phyloP scores from a whole-genome alignment of 2,113 vertebrate species.

The Collichthys lucidus region DNA sequence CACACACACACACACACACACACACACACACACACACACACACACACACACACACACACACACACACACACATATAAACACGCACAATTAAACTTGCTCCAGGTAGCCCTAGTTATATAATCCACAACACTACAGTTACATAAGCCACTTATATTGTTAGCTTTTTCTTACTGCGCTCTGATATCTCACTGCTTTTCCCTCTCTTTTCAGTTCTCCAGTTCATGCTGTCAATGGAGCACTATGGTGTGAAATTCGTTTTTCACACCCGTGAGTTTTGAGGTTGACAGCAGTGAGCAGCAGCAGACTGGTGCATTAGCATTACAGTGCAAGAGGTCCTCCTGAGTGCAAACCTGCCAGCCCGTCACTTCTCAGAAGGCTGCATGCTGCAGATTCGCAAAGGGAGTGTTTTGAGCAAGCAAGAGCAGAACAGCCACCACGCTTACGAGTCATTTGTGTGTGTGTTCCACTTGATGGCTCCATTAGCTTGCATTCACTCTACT shows the following conservation, averaged over 20 bases:
- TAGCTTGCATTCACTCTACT: constrained; percentile 56
- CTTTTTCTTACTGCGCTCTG: constrained; percentile 61
- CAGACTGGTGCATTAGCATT: constrained; percentile 70
- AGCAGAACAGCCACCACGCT: constrained; percentile 25
- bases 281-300: constrained; percentile 66
- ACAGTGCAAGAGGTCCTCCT: constrained; percentile 56
- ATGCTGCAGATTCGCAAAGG: constrained; percentile 20
- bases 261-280: constrained; percentile 68
- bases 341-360: constrained; percentile 46
- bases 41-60: background rate
- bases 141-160: constrained; percentile 73
- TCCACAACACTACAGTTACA: constrained; percentile 59
- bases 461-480: constrained; percentile 54
- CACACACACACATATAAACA: constrained; percentile 43
- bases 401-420: constrained; percentile 51
- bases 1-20: background rate
- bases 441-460: constrained; percentile 39
- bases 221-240: constrained; percentile 66
- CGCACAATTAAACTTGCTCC: constrained; percentile 67
- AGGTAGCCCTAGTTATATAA: constrained; percentile 76
- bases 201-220: constrained; percentile 61
- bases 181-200: constrained; percentile 52
- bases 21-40: constrained; percentile 18
- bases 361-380: constrained; percentile 51
- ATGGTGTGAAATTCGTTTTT: constrained; percentile 72